Conservation (phyloP, 1,140 invertebrate genomes). For the Contarinia nasturtii region DNA sequence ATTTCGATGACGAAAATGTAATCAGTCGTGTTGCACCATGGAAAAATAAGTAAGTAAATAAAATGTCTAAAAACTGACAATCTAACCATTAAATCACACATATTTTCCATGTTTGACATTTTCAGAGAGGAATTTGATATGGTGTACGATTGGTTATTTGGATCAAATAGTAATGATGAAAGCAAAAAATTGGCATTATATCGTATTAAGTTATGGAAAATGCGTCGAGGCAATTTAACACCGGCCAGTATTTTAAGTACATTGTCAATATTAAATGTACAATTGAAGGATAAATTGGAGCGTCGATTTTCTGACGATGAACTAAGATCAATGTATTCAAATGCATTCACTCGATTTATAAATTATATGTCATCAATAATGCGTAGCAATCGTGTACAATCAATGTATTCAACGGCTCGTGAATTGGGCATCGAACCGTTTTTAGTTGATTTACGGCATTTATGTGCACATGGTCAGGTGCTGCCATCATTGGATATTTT, state of each 20-base stretch:
- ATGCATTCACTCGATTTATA: constrained; percentile 17
- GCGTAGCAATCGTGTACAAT: constrained; percentile 13
- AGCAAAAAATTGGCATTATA: constrained; percentile 7
- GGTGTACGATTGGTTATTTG: constrained; percentile 13
- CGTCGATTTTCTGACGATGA: constrained; percentile 3
- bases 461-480: constrained; percentile 19
- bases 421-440: constrained; percentile 17
- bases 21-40: neutral
- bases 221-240: constrained; percentile 15
- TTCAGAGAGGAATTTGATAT: constrained; percentile 14
- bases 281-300: constrained; percentile 8
- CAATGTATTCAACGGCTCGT: constrained; percentile 19
- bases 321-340: constrained; percentile 14
- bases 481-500: constrained; percentile 13
- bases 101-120: neutral
- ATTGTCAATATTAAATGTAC: constrained; percentile 11
- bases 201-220: constrained; percentile 14
- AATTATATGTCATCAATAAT: constrained; percentile 23
- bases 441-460: constrained; percentile 18
- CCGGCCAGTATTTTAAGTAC: constrained; percentile 20
- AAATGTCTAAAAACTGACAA: neutral
- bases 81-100: neutral
- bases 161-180: constrained; percentile 1
- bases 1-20: too few species aligned
- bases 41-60: neutral